A percentile compares a stretch with the other conserved stretches of the same genome.
Conservation (phyloP, 2,113 vertebrate genomes). For the Neopipo cinnamomea region DNA sequence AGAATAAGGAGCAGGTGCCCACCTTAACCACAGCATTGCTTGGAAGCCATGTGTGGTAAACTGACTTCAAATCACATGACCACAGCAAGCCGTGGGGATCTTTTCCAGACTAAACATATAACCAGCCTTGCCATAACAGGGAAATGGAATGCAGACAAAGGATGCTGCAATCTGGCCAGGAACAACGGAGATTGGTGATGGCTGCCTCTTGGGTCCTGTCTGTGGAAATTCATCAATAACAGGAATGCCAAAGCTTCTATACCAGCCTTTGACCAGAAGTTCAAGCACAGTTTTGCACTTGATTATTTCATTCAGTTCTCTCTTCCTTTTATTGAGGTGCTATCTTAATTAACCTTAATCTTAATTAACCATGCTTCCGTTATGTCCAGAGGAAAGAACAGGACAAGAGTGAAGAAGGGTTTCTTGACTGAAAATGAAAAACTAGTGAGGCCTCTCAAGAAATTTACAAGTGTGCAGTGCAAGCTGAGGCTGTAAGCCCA, state of each 20-base stretch:
- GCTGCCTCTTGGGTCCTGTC: neutral
- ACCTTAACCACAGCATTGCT: neutral
- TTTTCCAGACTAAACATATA: neutral
- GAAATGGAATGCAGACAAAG: neutral
- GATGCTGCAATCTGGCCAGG: neutral
- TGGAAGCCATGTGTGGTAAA: neutral
- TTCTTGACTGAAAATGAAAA: neutral
- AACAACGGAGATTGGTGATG: neutral
- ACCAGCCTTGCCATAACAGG: neutral
- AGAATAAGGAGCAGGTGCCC: neutral
- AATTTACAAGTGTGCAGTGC: neutral
- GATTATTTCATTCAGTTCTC: neutral
- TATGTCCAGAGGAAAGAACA: neutral
- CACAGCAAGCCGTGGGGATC: neutral
- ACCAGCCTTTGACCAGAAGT: neutral
- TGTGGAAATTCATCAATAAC: neutral
- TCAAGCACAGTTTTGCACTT: neutral
- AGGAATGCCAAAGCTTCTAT: neutral
- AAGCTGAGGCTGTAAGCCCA: neutral
- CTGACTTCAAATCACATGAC: neutral
- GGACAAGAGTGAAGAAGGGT: neutral
- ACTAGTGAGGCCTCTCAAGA: neutral
- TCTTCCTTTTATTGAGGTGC: neutral
- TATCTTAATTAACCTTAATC: neutral
- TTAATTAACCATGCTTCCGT: neutral